phyloP scores from a whole-genome alignment of 2,888 invertebrate species.

The Cantharis nigra region DNA sequence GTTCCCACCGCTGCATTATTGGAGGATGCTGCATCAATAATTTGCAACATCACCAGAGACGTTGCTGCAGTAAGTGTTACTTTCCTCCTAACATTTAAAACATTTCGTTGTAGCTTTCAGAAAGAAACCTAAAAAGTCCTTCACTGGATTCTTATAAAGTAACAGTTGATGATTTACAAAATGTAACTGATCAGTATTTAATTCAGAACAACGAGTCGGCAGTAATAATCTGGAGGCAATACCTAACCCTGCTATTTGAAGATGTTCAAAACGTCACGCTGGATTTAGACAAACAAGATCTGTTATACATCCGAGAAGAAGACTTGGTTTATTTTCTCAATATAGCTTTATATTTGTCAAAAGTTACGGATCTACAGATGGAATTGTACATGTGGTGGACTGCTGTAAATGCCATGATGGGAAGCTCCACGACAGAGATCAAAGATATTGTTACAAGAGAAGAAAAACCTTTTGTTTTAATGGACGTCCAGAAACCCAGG shows the following conservation, averaged over 20 bases:
- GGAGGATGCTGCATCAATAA: slow-evolving; percentile 56
- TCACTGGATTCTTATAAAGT: slow-evolving; percentile 57
- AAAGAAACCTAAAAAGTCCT: slow-evolving; percentile 33
- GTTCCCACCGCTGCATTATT: slow-evolving; percentile 56
- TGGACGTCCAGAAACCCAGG: slow-evolving; percentile 11
- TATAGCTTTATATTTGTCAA: slow-evolving; percentile 63
- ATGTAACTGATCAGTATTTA: slow-evolving; percentile 63
- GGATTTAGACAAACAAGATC: slow-evolving; percentile 53
- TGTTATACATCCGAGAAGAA: slow-evolving; percentile 55
- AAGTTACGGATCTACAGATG: slow-evolving; percentile 60
- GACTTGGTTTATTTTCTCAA: slow-evolving; percentile 69
- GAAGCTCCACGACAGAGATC: slow-evolving; percentile 69
- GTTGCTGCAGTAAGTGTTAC: slow-evolving; percentile 59
- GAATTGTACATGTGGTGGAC: slow-evolving; percentile 71
- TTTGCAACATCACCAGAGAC: slow-evolving; percentile 59
- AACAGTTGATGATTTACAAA: slow-evolving; percentile 66
- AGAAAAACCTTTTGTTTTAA: background rate
- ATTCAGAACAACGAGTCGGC: slow-evolving; percentile 58
- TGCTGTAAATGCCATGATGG: slow-evolving; percentile 68
- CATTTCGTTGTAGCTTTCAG: background rate
- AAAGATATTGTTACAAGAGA: slow-evolving; percentile 47
- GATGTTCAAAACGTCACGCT: slow-evolving; percentile 59
- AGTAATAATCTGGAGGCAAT: slow-evolving; percentile 65
- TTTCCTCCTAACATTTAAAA: no score
- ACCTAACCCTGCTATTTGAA: slow-evolving; percentile 66